These are phyloP conservation scores for Acromyrmex heyeri DNA, from an alignment of 1,140 invertebrate species.

Conservation along the genomic window DNA sequence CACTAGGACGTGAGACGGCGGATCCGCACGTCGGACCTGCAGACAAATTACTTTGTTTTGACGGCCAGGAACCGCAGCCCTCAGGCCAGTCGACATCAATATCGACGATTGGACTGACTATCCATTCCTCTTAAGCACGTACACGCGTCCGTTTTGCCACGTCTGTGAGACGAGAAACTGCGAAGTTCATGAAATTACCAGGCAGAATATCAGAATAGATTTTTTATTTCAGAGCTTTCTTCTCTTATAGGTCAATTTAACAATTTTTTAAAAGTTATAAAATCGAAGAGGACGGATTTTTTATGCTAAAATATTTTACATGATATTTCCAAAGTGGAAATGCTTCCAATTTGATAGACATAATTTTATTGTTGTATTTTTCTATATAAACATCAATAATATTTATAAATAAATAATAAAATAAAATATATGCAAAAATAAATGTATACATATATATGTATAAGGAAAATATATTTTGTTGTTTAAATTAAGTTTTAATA, in stretches of 20 bases:
- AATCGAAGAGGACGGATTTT: not conserved
- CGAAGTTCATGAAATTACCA: constrained; percentile 22
- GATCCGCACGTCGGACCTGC: constrained; percentile 60
- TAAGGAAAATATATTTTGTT: not conserved
- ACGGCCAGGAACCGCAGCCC: constrained; percentile 60
- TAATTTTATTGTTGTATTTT: not conserved
- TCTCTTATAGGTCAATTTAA: not conserved
- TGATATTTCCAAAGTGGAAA: not conserved
- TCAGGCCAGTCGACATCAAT: constrained; percentile 57
- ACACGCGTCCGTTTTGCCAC: not conserved
- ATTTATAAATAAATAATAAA: not conserved
- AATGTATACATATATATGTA: not conserved
- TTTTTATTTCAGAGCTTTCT: not conserved
- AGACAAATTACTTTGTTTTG: constrained; percentile 76
- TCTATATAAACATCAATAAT: not conserved
- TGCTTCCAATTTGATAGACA: not conserved
- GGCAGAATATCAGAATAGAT: not conserved
- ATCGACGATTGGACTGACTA: constrained; percentile 66
- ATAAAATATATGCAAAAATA: not conserved
- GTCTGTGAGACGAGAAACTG: constrained; percentile 25
- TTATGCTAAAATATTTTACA: not conserved
- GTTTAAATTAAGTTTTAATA: not conserved
- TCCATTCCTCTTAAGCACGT: constrained; percentile 39
- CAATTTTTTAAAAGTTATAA: not conserved
- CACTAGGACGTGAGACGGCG: constrained; percentile 61